Evolutionary conservation across 2,888 invertebrate genomes (phyloP), one percentile per base, ranked within the genome.

Genomic region (Chironomus riparius): DNA sequence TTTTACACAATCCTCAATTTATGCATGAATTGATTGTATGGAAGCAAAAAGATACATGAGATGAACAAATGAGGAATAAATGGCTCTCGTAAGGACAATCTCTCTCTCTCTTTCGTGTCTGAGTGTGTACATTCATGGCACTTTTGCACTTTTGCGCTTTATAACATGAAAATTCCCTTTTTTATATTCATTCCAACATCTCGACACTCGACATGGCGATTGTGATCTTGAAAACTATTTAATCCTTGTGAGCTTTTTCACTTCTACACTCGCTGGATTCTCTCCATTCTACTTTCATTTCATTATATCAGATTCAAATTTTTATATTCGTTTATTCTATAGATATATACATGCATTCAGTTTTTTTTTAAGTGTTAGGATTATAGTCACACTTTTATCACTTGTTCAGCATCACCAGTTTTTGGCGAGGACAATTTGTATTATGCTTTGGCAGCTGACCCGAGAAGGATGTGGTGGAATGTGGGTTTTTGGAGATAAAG

Each of bases 351-450:
- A 50, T 50, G 1, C 18, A 56, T 56, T 18, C 56, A 18, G n/a
- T 56, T 5, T 15, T 15, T 50, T 50, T 56, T 15, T 56, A 65
- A 65, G 65, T 65, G 65, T 62, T 15, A 13, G 65, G 65, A 65
- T 65, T 65, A 22, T 65, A 65, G 65, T 65, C 65, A 65, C 65
- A 65, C 13, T 65, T 65, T 65, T 65, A 65, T 65, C 65, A 65
- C 65, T 65, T 65, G 65, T 65, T 65, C 65, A 65, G 65, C 65
- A 65, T 65, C 65, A 65, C 65, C 65, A 65, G 65, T 18, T 56
- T 56, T 56, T 15, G 56, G 56, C 15, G 56, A 56, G 56, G 56
- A 56, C 56, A n/a, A 56, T 56, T 56, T 56, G 56, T 56, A 56
- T 56, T 56, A 56, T 7, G 56, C 15, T 56, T 56, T 56, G 15